These are phyloP conservation scores for Micoletzkya japonica DNA, from an alignment of 2,888 invertebrate species.

Conservation along the genomic window DNA sequence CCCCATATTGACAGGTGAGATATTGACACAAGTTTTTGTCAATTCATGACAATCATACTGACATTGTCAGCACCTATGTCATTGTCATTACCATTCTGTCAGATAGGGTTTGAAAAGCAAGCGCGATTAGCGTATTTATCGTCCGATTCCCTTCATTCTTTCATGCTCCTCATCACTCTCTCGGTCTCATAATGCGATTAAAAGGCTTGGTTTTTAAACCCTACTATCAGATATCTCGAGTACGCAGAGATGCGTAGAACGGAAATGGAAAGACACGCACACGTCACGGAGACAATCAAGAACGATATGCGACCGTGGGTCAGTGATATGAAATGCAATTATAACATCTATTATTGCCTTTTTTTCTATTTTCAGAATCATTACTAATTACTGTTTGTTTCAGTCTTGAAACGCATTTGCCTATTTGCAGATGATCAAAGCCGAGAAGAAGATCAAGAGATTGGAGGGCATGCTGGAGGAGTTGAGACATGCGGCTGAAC, in stretches of 20 bases:
- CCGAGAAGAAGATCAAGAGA: slow-evolving; percentile 35
- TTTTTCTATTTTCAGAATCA: too few species aligned
- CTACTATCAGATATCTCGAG: slow-evolving; percentile 32
- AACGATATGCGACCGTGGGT: slow-evolving; percentile 69
- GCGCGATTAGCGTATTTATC: too few species aligned
- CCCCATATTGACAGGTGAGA: slow-evolving; percentile 52
- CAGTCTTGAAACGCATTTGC: neutral
- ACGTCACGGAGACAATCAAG: slow-evolving; percentile 71
- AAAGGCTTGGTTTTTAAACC: too few species aligned
- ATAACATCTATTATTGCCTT: neutral
- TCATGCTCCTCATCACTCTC: too few species aligned
- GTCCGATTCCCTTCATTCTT: too few species aligned
- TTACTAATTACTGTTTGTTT: too few species aligned
- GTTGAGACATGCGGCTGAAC: slow-evolving; percentile 69
- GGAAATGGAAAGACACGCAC: slow-evolving; percentile 72
- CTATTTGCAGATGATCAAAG: slow-evolving; percentile 37
- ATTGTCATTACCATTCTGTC: too few species aligned
- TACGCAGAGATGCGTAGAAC: slow-evolving; percentile 69
- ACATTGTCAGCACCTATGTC: neutral
- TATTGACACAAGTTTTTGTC: neutral
- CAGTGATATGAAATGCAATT: neutral
- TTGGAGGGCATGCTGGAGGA: slow-evolving; percentile 75
- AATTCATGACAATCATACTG: neutral
- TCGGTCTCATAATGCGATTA: too few species aligned
- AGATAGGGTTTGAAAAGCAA: too few species aligned